Base-by-base conservation (phyloP, 2,888 invertebrate genomes). In the Palloptera scutellata region DNA sequence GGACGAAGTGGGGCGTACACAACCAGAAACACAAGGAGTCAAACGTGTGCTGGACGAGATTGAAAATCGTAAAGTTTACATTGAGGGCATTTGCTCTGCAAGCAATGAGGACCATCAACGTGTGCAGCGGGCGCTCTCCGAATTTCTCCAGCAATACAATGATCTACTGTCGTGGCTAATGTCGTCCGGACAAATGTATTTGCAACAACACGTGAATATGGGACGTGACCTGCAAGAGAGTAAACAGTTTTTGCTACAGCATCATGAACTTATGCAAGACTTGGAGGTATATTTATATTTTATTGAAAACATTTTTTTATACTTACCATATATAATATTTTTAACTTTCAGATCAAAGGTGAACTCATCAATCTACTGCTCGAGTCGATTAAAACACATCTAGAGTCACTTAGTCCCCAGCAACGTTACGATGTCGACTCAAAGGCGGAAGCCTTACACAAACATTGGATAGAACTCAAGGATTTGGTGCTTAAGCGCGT, bases 151-250 rank as follows among this genome's bases (percentile, higher is more conserved):
- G 59, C 89, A 89, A 78, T 91, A 91, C 79, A 90, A 90, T 73
- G 88, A 89, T 80, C 83, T 94, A 45, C 87, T 91, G 70, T 88
- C 88, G n/a, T 94, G 94, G 93, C 80, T 94, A 63, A 87, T 89
- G 40, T 90, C 90, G 64, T 90, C 91, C 41, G 91, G 90, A 0
- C 91, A 92, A 77, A 87, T 89, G 61, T 92, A 92, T 79, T 85
- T 94, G 57, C 89, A 90, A 76, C 89, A 90, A 52, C 91, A 92
- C 77, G 88, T 89, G 70, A 89, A 92, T 77, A 90, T 94, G 89
- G 94, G 94, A n/a, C 88, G 87, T 63, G 88, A 89, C 78, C 79
- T 89, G 41, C 83, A 86, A 9, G 87, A 88, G 84, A 91, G 92
- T 54, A 88, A 89, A 76, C 91, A 92, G 80, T 94, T 93, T 81